phyloP scores from a whole-genome alignment of 23 tunicate species.

The Styela plicata region DNA sequence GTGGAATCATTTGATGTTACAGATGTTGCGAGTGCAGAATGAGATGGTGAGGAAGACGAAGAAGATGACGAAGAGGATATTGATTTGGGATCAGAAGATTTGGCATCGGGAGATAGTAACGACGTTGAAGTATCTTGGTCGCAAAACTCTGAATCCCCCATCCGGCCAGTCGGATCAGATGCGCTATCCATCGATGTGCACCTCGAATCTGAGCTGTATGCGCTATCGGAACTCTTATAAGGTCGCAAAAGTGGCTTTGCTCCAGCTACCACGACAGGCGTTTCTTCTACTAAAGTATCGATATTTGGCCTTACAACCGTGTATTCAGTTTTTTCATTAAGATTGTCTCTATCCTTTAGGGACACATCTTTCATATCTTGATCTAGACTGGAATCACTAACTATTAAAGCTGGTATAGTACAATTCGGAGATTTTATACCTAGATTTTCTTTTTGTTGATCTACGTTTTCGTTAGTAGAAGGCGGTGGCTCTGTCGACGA shows the following conservation, averaged over 20 bases:
- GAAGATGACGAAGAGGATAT: constrained; percentile 52
- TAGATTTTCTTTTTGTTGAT: neutral
- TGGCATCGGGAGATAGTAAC: constrained; percentile 21
- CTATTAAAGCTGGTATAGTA: constrained; percentile 15
- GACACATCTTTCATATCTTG: neutral
- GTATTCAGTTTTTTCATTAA: neutral
- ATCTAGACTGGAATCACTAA: constrained; percentile 26
- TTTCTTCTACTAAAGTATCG: neutral
- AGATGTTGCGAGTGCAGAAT: neutral
- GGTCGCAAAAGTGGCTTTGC: neutral
- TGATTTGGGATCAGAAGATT: constrained; percentile 15
- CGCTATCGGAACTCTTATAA: constrained; percentile 75
- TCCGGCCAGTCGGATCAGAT: neutral
- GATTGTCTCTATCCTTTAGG: neutral
- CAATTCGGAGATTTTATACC: neutral
- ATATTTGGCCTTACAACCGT: too few species aligned
- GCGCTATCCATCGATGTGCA: constrained; percentile 18
- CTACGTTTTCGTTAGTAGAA: neutral
- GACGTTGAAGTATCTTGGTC: neutral
- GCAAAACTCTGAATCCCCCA: neutral
- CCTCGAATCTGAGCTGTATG: constrained; percentile 65
- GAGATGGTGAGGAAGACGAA: constrained; percentile 29
- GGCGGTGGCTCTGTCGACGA: constrained; percentile 10
- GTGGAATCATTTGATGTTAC: constrained; percentile 9
- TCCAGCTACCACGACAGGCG: neutral